These are phyloP conservation scores for Notiomystis cincta DNA, from an alignment of 2,113 vertebrate species.

Conservation along the genomic window DNA sequence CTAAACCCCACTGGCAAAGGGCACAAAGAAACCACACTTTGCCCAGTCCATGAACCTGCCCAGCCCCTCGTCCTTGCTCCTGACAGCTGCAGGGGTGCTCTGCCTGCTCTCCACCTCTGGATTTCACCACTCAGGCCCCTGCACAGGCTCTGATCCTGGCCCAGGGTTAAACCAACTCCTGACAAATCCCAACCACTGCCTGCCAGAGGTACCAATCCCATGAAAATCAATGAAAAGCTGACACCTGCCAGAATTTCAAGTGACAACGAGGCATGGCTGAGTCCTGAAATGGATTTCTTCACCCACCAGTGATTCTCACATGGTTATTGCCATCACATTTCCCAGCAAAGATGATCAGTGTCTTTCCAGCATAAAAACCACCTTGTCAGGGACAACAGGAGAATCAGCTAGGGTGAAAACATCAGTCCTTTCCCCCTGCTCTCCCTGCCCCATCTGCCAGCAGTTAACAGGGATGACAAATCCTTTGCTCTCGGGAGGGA, in stretches of 20 bases:
- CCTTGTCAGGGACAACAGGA: not conserved
- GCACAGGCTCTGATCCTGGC: accelerated
- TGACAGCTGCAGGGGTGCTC: not conserved
- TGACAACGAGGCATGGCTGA: not conserved
- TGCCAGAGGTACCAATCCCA: not conserved
- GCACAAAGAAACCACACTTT: not conserved
- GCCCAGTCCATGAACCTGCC: not conserved
- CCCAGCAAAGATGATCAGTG: not conserved
- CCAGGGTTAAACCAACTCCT: not conserved
- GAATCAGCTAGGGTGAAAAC: not conserved
- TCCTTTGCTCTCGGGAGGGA: not conserved
- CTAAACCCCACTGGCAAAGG: not conserved
- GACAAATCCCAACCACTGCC: not conserved
- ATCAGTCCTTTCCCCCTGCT: not conserved
- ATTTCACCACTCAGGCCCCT: not conserved
- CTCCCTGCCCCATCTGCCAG: not conserved
- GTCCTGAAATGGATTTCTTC: not conserved
- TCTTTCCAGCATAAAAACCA: not conserved
- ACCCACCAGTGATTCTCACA: not conserved
- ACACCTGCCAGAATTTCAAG: not conserved
- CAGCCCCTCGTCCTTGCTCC: not conserved
- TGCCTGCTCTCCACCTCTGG: not conserved
- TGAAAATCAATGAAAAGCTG: not conserved
- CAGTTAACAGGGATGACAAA: not conserved
- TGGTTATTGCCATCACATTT: not conserved